Base-by-base conservation (phyloP, 1,140 invertebrate genomes). In the Aphelenchoides avenae region DNA sequence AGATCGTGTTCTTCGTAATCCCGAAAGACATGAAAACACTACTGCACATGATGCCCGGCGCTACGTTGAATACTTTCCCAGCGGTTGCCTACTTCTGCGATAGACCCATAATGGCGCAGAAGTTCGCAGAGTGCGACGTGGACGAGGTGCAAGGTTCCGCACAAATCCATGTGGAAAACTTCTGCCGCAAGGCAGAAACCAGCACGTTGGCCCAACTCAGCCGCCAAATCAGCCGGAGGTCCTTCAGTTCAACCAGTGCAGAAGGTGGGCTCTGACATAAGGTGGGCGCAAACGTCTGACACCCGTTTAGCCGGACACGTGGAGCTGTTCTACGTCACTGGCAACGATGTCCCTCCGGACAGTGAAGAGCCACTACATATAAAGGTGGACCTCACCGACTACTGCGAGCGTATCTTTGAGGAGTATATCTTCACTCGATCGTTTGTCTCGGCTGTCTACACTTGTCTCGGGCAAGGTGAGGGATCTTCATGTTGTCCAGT, bases 381-480 rank as follows among this genome's bases (percentile, higher is more conserved):
- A 7, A 58, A 22, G 18, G 57, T 63, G 15, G 60, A 63, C 27
- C 31, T 63, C 7, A 13, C 6, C 7, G 27, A 30, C 2, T 69
- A 70, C 42, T 15, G 30, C 24, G 60, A 55, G 18, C 18, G 9
- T 27, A 37, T 61, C 18, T 61, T 68, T 43, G 24, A 60, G 13
- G 27, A 59, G 61, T 31, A 69, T n/a, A 54, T 66, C 15, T 63
- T 65, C 66, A 63, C 60, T 15, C 63, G 60, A 49, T 43, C 65
- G 15, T 62, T 49, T 22, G 27, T 63, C 11, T 64, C 64, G 13
- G 34, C 60, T 9, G 34, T 41, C 1, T 63, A 68, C 36, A 59
- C 39, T 54, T 56, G 53, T 60, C 39, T 56, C 24, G 54, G 53
- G n/a, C 37, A 53, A 34, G n/a, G n/a, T n/a, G n/a, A n/a, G n/a